Evolutionary conservation across 2,113 vertebrate species (phyloP).

Genomic region (Gopherus evgoodei): DNA sequence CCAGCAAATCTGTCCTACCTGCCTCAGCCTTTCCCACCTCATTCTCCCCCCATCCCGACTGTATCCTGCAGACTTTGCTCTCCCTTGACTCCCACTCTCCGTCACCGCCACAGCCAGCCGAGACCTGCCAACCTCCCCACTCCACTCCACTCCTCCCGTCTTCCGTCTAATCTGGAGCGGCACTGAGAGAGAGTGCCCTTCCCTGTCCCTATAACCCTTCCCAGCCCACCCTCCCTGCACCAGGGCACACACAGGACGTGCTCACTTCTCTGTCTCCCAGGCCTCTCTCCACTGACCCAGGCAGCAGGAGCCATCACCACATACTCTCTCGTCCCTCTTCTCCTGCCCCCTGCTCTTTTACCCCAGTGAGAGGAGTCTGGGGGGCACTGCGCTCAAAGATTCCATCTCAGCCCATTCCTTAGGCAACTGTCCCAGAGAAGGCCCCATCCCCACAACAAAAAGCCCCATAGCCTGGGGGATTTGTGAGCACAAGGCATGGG

Average conservation of each 20-base stretch:
- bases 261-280: background rate
- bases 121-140: background rate
- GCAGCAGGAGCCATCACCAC: background rate
- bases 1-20: background rate
- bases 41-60: background rate
- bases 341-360: background rate
- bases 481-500: background rate
- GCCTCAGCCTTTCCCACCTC: background rate
- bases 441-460: background rate
- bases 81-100: background rate
- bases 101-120: fast-evolving
- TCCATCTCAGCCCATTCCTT: background rate
- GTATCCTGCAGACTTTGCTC: background rate
- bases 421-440: background rate
- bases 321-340: background rate
- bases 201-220: background rate
- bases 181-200: background rate
- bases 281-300: background rate
- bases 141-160: background rate
- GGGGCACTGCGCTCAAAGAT: background rate
- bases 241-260: background rate
- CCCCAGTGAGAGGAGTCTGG: background rate
- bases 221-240: background rate
- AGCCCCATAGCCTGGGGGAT: background rate
- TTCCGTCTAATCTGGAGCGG: background rate